phyloP scores from a whole-genome alignment of 2,113 vertebrate species.

The Tragelaphus scriptus region DNA sequence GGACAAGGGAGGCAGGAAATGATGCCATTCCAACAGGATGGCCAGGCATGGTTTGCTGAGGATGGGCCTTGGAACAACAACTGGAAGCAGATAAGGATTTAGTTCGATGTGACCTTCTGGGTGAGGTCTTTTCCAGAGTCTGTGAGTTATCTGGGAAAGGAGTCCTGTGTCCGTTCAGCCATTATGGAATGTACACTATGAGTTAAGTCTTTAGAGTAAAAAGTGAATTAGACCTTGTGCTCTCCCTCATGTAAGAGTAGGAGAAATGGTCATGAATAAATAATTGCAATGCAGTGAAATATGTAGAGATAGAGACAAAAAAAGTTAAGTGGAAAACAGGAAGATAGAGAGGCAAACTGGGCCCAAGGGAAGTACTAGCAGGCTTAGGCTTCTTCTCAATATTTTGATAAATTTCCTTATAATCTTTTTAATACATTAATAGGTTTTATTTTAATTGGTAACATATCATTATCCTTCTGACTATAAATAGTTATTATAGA shows the following conservation, averaged over 20 bases:
- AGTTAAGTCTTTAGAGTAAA: not conserved
- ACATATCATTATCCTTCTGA: not conserved
- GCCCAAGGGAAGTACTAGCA: not conserved
- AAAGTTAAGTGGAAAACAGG: not conserved
- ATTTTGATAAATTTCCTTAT: constrained; percentile 10
- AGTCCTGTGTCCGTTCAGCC: not conserved
- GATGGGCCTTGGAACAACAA: not conserved
- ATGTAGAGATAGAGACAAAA: not conserved
- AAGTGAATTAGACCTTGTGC: not conserved
- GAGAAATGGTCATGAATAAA: not conserved
- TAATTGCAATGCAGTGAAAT: not conserved
- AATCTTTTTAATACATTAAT: not conserved
- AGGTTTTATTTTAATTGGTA: not conserved
- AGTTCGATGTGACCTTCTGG: not conserved
- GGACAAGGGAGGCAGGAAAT: not conserved
- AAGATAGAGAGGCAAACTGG: not conserved
- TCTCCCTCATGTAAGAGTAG: not conserved
- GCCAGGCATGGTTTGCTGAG: not conserved
- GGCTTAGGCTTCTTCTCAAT: not conserved
- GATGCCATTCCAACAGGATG: too few relatives aligned
- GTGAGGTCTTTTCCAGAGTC: not conserved
- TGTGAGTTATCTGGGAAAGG: not conserved
- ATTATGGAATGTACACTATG: not conserved
- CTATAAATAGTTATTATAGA: not conserved
- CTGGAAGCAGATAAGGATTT: not conserved